Evolutionary conservation across 2,888 invertebrate genomes (phyloP), one percentile per base, ranked within the genome.

Genomic region (Baccha elongata): DNA sequence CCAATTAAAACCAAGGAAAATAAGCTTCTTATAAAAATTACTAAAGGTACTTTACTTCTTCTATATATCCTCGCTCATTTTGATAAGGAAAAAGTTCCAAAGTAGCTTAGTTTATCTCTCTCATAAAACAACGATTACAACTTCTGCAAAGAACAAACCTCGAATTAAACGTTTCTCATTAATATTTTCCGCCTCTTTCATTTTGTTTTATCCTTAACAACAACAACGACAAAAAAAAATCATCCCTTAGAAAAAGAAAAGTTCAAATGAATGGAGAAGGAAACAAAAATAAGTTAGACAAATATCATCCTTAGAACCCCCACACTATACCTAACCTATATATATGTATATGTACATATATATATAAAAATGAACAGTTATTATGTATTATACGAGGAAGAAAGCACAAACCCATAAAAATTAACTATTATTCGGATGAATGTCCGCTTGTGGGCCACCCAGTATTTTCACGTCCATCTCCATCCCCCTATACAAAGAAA

Each of bases 101-200:
- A 55, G 10, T 52, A 40, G 44, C 29, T 42, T 8, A 60, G 35
- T 46, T 19, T 48, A 58, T 65, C 46, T 55, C 29, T 15, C 64
- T 44, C 55, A 67, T 78, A 72, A 78, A 65, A 65, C 29, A 72
- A 44, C 71, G 60, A 72, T 78, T 78, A 72, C 52, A 52, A 46
- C 58, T 55, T 42, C 62, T 58, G 40, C 13, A n/a, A n/a, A 32
- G 29, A 29, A 35, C 40, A 64, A 55, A 50, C 35, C 64, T 29
- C 44, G 29, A 75, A 75, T 69, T 74, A 80, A 80, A 74, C 44
- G 74, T 58, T 64, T 44, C 69, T 37, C 80, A 80, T 80, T 75
- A 75, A 75, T 75, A 80, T 74, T 64, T 80, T 69, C 74, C 48
- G 60, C 62, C 62, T 68, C 26, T 53, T 40, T 83, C 60, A 72